Evolutionary conservation across 2,113 vertebrate genomes (phyloP).

Genomic region (Pleuronectes platessa): DNA sequence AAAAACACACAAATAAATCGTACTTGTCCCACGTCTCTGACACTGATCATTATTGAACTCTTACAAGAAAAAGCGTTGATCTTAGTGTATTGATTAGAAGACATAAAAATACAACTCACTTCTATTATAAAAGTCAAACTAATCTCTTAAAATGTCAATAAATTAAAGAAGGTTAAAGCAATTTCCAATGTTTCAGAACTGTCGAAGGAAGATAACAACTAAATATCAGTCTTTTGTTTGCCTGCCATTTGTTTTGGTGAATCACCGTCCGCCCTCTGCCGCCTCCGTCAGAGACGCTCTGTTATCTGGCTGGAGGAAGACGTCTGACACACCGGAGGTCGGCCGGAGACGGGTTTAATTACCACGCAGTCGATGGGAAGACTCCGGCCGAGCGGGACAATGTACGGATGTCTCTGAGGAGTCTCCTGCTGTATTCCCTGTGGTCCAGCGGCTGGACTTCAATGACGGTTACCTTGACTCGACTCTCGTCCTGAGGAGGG

Average conservation of each 20-base stretch:
- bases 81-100: not conserved
- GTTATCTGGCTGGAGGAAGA: slow-evolving; percentile 41
- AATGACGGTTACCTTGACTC: slow-evolving; percentile 89
- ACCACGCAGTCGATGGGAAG: slow-evolving; percentile 13
- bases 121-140: not conserved
- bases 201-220: slow-evolving; percentile 17
- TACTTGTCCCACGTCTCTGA: not conserved
- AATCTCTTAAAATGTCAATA: slow-evolving; percentile 17
- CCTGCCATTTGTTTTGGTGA: slow-evolving; percentile 50
- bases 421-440: slow-evolving; percentile 86
- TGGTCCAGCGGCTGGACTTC: slow-evolving; percentile 90
- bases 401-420: slow-evolving; percentile 87
- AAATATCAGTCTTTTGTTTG: slow-evolving; percentile 57
- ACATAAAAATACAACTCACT: not conserved
- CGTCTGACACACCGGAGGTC: slow-evolving; percentile 24
- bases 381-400: slow-evolving; percentile 62
- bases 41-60: not conserved
- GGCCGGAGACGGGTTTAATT: slow-evolving; percentile 4
- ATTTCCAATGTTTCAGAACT: not conserved
- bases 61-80: not conserved
- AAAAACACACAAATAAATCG: not conserved
- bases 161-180: slow-evolving; percentile 15
- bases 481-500: slow-evolving; percentile 88
- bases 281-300: slow-evolving; percentile 25
- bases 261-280: slow-evolving; percentile 32